Percentiles rank a stretch among this genome's conserved stretches.
These are phyloP conservation scores for Halcyon badia DNA, from an alignment of 2,797 vertebrate species.

Conservation along the genomic window DNA sequence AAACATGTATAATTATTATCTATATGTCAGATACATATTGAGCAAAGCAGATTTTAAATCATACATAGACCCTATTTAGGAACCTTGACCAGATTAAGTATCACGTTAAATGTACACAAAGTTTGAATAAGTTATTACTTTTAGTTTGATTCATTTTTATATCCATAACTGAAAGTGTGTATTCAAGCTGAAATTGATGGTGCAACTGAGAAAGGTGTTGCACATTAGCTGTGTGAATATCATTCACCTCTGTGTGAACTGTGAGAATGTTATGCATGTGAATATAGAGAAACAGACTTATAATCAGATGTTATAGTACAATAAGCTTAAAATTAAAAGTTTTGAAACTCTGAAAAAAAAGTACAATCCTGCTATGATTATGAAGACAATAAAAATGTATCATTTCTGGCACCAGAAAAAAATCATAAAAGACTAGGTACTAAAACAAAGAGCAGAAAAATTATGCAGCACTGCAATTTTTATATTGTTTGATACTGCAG, in stretches of 20 bases:
- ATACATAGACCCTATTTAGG: background rate
- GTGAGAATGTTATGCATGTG: background rate
- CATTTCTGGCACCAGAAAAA: conserved; percentile 8
- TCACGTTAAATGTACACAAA: background rate
- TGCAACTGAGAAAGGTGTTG: background rate
- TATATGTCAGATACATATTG: background rate
- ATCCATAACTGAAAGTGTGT: background rate
- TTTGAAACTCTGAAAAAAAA: background rate
- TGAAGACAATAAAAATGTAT: background rate
- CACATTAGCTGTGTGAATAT: background rate
- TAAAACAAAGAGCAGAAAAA: conserved; percentile 12
- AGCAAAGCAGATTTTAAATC: background rate
- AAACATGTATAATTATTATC: background rate
- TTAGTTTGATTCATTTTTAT: background rate
- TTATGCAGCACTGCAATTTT: background rate
- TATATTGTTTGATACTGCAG: background rate
- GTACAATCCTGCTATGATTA: background rate
- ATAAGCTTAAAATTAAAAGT: background rate
- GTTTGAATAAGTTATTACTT: background rate
- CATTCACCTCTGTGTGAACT: background rate
- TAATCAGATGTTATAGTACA: background rate
- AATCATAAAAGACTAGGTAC: background rate
- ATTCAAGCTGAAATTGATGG: background rate
- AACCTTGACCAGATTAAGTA: background rate
- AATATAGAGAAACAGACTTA: background rate